phyloP scores from a whole-genome alignment of 1,140 invertebrate species.

The Nephotettix cincticeps region DNA sequence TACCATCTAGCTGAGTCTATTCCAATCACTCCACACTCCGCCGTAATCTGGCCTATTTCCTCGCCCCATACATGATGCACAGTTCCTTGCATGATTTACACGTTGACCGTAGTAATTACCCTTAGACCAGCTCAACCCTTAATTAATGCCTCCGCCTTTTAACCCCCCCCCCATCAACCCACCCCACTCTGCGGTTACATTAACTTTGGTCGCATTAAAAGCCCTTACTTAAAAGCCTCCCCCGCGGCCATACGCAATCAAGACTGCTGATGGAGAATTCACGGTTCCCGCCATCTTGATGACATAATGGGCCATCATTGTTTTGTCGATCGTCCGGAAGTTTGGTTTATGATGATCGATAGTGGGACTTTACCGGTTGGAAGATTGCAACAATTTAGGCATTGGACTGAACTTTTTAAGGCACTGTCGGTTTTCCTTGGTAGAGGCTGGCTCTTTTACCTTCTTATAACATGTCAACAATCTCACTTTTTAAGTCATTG shows the following conservation, averaged over 20 bases:
- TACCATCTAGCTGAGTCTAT: no score
- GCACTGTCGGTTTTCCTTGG: no score
- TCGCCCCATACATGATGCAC: background rate
- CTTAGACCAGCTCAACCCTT: constrained; percentile 5
- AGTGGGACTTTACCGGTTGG: no score
- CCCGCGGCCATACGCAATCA: constrained; percentile 20
- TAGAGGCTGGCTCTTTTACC: no score
- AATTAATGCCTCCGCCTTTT: constrained; percentile 16
- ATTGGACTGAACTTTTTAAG: no score
- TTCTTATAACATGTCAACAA: no score
- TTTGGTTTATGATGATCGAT: no score
- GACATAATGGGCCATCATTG: constrained; percentile 14
- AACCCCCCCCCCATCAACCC: background rate
- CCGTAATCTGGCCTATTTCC: no score
- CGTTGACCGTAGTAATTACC: constrained; percentile 6
- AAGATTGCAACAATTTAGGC: no score
- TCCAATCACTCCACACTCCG: no score
- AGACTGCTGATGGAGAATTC: constrained; percentile 26
- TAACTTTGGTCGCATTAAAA: constrained; percentile 27
- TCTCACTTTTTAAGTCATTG: no score
- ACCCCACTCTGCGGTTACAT: constrained; percentile 11
- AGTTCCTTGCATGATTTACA: background rate
- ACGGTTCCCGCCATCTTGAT: constrained; percentile 8
- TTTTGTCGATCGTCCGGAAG: no score
- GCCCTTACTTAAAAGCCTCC: constrained; percentile 23